Conservation (phyloP, 2,113 vertebrate genomes). For the Noturus placidus region DNA sequence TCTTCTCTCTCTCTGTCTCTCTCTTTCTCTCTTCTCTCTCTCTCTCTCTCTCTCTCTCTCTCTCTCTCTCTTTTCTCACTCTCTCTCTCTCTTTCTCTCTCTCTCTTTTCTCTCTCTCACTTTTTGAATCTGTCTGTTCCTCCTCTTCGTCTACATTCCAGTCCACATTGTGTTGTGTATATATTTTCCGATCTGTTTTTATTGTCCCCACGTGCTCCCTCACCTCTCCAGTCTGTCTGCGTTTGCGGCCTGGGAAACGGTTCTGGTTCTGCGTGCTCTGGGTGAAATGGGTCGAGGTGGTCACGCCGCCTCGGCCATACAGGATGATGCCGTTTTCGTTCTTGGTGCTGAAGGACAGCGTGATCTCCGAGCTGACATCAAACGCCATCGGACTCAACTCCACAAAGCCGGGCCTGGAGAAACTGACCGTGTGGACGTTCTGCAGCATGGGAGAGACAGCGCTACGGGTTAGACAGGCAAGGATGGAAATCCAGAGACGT, state of each 20-base stretch:
- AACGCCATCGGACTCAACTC: slow-evolving; percentile 81
- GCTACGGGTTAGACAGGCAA: background rate
- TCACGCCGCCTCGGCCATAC: slow-evolving; percentile 76
- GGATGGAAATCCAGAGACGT: background rate
- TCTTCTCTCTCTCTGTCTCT: background rate
- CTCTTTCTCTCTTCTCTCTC: too few species aligned
- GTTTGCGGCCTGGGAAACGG: slow-evolving; percentile 74
- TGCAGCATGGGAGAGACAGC: slow-evolving; percentile 53
- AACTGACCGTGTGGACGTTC: slow-evolving; percentile 91
- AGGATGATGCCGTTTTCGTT: slow-evolving; percentile 88
- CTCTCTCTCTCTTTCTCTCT: background rate
- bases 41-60: background rate
- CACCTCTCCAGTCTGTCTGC: slow-evolving; percentile 84
- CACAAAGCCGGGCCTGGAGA: slow-evolving; percentile 86
- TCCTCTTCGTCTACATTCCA: background rate
- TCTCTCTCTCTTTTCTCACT: too few species aligned
- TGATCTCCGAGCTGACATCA: slow-evolving; percentile 84
- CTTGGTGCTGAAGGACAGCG: slow-evolving; percentile 92
- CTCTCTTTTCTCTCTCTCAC: too few species aligned
- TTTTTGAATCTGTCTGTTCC: background rate
- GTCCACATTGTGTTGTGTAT: background rate
- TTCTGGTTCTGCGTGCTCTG: slow-evolving; percentile 38
- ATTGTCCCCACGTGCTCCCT: slow-evolving; percentile 10
- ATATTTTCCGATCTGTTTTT: background rate
- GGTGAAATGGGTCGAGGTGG: slow-evolving; percentile 46